These are phyloP conservation scores for Glossophaga mutica DNA, from an alignment of 2,797 vertebrate species.

Conservation along the genomic window DNA sequence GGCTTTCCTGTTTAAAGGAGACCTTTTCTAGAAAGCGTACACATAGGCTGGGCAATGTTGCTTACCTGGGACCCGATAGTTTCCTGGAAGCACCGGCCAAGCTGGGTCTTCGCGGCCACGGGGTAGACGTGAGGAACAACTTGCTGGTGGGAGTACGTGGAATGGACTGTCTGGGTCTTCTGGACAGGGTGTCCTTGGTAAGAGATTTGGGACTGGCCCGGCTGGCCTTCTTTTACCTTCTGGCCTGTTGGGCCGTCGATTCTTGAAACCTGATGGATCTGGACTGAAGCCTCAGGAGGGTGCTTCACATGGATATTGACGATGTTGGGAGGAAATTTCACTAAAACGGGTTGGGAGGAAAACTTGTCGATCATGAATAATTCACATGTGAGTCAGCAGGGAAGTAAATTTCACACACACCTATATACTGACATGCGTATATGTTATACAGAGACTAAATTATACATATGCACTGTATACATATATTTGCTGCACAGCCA, in stretches of 20 bases:
- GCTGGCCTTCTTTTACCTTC: constrained; percentile 85
- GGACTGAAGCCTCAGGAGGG: constrained; percentile 96
- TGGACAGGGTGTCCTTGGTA: constrained; percentile 90
- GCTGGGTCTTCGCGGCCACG: constrained; percentile 90
- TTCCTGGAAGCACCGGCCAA: constrained; percentile 98
- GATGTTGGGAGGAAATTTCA: constrained; percentile 90
- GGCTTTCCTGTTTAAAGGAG: not conserved
- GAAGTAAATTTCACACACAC: not conserved
- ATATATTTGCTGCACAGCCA: not conserved
- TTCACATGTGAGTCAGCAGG: not conserved
- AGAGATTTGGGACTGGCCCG: constrained; percentile 85
- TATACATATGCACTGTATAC: not conserved
- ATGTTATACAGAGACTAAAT: not conserved
- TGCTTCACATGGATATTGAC: constrained; percentile 99
- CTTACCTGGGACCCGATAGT: constrained; percentile 93
- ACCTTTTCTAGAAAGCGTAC: not conserved
- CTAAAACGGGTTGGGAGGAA: constrained; percentile 80
- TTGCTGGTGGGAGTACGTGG: constrained; percentile 89
- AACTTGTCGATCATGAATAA: constrained; percentile 33
- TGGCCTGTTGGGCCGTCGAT: constrained; percentile 89
- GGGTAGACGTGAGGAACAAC: constrained; percentile 89
- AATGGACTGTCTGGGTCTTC: constrained; percentile 88
- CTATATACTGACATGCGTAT: not conserved
- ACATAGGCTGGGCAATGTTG: not conserved
- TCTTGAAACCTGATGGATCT: constrained; percentile 97